Evolutionary conservation across 2,888 invertebrate genomes (phyloP), one percentile per base, ranked within the genome.

Genomic region (Coecobrya sp.): DNA sequence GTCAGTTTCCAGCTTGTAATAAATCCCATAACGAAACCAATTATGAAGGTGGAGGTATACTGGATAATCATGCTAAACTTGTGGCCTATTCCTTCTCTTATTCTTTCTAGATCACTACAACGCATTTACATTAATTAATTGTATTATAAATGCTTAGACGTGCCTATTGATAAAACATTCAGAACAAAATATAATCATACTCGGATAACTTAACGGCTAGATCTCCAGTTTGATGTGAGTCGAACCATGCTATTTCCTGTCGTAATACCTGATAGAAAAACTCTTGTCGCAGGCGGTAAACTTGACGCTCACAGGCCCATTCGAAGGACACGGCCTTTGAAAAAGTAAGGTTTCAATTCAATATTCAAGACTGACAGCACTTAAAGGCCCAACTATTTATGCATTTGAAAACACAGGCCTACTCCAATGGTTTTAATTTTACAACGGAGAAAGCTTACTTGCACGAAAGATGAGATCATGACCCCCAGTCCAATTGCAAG

Each of bases 1-100:
- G 96, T 96, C 94, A 97, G 95, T 94, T 96, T 96, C 96, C 96
- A 97, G 93, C 96, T 96, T 86, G 95, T 96, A 89, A 96, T 93
- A 95, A 96, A 96, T 0, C 96, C 96, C 62, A 96, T 95, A 30
- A 95, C 94, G 93, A 96, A 96, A 0, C 96, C 96, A 52, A 96
- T 95, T 4, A 96, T 13, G 94, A 96, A 96, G 11, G 96, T 95
- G 22, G 96, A 94, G 1, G 95, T 76, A 95, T 95, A 95, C 93
- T 96, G 96, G 11, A 96, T 94, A 91, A 96, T 95, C 94, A 96
- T 95, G 25, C 95, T 96, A 85, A 96, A 95, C 93, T 96, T 96
- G 95, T 96, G 96, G 0, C 96, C 96, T 30, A 96, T 95, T 0
- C 96, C 96, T 93, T 96, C 96, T 36, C 96, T 95, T 42, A 96